Evolutionary conservation across 2,888 invertebrate species (phyloP).

Genomic region (Ctena decussata): DNA sequence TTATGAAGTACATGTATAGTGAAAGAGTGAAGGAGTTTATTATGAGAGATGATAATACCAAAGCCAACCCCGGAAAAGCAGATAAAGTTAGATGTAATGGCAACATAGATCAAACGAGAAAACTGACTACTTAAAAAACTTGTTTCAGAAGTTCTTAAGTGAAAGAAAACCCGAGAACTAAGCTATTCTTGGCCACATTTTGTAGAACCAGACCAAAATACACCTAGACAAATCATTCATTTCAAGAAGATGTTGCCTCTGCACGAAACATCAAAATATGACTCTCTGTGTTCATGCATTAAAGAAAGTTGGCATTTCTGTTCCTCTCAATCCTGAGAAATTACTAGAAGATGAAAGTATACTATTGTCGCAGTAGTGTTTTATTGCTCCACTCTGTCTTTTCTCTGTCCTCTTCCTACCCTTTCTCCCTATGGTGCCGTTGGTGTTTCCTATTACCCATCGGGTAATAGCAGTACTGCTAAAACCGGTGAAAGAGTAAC

Average conservation of each 20-base stretch:
- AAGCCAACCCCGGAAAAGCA: constrained; percentile 51
- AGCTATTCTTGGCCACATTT: constrained; percentile 54
- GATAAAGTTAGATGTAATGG: constrained; percentile 33
- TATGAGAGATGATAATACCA: neutral
- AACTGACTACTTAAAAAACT: constrained; percentile 52
- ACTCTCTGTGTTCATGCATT: constrained; percentile 44
- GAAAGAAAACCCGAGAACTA: constrained; percentile 54
- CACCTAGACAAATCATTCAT: constrained; percentile 31
- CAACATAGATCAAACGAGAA: constrained; percentile 26
- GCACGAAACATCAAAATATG: constrained; percentile 63
- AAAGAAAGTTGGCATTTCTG: constrained; percentile 34
- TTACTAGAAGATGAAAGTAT: constrained; percentile 5
- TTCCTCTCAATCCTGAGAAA: constrained; percentile 56
- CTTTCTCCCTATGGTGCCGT: too few relatives aligned
- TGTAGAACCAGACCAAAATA: constrained; percentile 31
- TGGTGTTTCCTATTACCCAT: too few relatives aligned
- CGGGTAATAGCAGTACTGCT: too few relatives aligned
- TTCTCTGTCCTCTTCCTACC: too few relatives aligned
- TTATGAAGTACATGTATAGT: neutral
- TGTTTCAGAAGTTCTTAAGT: constrained; percentile 34
- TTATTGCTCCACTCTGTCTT: too few relatives aligned
- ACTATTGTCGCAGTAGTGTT: too few relatives aligned
- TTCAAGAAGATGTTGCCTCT: constrained; percentile 50
- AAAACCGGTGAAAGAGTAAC: too few relatives aligned
- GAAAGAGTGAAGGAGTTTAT: neutral